phyloP scores from a whole-genome alignment of 30 jellyfish, hydroid and myxozoan genomes.

The Sanderia malayensis region DNA sequence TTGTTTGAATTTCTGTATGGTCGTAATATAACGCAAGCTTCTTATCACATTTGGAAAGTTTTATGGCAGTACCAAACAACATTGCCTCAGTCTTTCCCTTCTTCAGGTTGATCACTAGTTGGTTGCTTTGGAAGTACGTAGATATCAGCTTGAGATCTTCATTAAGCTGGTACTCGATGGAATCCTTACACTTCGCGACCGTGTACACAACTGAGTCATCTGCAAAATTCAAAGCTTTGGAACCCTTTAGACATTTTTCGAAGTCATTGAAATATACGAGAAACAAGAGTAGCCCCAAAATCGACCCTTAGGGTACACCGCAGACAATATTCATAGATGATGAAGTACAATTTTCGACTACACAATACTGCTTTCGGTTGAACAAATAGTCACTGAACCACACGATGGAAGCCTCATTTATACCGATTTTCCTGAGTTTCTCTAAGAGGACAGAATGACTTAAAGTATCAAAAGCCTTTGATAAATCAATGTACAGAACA shows the following conservation, averaged over 20 bases:
- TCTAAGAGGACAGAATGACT: constrained; percentile 42
- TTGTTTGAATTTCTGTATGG: constrained; percentile 13
- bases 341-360: constrained; percentile 19
- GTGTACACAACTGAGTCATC: constrained; percentile 67
- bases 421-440: constrained; percentile 22
- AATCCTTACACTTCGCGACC: constrained; percentile 38
- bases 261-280: constrained; percentile 66
- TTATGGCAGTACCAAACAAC: constrained; percentile 40
- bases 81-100: constrained; percentile 50
- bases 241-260: constrained; percentile 49
- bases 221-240: constrained; percentile 63
- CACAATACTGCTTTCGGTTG: constrained; percentile 26
- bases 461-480: constrained; percentile 40
- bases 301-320: constrained; percentile 45
- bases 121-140: constrained; percentile 33
- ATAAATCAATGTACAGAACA: constrained; percentile 43
- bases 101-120: constrained; percentile 34
- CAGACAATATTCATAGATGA: constrained; percentile 27
- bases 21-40: constrained; percentile 38
- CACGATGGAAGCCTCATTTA: constrained; percentile 34
- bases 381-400: constrained; percentile 35
- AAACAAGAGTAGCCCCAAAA: constrained; percentile 56
- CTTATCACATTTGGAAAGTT: constrained; percentile 3
- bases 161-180: constrained; percentile 35
- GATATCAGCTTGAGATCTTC: constrained; percentile 53